phyloP scores from a whole-genome alignment of 2,113 vertebrate genomes.

The Alaudala cheleensis region DNA sequence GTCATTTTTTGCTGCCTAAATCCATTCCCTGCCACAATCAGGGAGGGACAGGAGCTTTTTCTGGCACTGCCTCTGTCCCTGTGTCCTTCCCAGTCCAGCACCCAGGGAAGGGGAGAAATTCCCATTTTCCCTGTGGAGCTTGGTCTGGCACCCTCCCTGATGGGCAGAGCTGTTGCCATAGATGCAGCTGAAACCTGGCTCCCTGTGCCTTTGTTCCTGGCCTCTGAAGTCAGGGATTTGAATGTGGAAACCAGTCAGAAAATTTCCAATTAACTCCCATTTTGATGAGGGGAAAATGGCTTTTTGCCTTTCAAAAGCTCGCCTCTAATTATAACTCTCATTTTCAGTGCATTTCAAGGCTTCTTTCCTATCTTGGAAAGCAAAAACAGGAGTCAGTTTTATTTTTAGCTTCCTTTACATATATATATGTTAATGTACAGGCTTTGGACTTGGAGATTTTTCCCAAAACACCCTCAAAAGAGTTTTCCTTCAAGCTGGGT shows the following conservation, averaged over 20 bases:
- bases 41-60: background rate
- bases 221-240: constrained; percentile 1
- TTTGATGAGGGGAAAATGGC: background rate
- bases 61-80: fast-evolving
- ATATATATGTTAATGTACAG: fast-evolving
- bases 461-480: background rate
- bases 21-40: background rate
- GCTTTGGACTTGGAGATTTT: background rate
- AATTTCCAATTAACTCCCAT: background rate
- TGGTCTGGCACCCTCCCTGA: background rate
- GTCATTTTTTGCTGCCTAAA: background rate
- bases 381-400: background rate
- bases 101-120: background rate
- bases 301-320: background rate
- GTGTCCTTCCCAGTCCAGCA: background rate
- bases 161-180: background rate
- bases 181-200: background rate
- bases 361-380: background rate
- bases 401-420: background rate
- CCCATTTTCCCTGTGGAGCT: background rate
- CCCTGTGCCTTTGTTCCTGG: background rate
- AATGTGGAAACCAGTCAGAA: background rate
- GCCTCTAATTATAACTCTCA: background rate
- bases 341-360: background rate
- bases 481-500: background rate